Percentiles rank a stretch among this genome's conserved stretches.
Conservation (phyloP, 1,140 invertebrate species). For the Melanaphis sacchari region DNA sequence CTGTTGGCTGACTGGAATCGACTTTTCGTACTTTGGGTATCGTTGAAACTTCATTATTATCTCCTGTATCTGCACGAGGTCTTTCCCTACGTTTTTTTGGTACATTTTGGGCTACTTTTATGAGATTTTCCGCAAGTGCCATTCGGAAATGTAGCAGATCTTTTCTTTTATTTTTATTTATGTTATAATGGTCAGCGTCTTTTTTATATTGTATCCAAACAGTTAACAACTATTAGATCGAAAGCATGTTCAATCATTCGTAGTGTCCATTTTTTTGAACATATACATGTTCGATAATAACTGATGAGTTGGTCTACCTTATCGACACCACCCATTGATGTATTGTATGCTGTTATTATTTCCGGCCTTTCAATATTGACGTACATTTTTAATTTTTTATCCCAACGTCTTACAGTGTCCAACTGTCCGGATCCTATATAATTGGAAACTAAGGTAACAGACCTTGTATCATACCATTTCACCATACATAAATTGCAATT, state of each 20-base stretch:
- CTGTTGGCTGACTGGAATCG: constrained; percentile 5
- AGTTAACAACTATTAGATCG: not conserved
- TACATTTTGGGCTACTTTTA: not conserved
- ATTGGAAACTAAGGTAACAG: too few relatives aligned
- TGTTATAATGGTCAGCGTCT: not conserved
- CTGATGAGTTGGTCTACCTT: constrained; percentile 17
- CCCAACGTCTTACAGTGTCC: too few relatives aligned
- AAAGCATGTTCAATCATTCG: not conserved
- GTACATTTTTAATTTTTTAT: not conserved
- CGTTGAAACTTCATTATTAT: not conserved
- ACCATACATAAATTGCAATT: too few relatives aligned
- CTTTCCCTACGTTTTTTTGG: not conserved
- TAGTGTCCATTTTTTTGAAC: constrained; percentile 17
- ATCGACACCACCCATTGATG: not conserved
- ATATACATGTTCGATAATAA: constrained; percentile 22
- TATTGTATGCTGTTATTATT: constrained; percentile 5
- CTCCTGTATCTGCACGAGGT: not conserved
- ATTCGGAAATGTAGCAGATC: constrained; percentile 21
- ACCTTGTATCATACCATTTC: too few relatives aligned
- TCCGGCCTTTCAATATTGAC: constrained; percentile 1
- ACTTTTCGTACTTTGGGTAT: not conserved
- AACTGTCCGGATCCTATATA: too few relatives aligned
- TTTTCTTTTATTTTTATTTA: constrained; percentile 9
- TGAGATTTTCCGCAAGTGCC: not conserved
- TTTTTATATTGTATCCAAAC: constrained; percentile 22